Conservation (phyloP, 2,113 vertebrate genomes). For the Baryphthengus martii region DNA sequence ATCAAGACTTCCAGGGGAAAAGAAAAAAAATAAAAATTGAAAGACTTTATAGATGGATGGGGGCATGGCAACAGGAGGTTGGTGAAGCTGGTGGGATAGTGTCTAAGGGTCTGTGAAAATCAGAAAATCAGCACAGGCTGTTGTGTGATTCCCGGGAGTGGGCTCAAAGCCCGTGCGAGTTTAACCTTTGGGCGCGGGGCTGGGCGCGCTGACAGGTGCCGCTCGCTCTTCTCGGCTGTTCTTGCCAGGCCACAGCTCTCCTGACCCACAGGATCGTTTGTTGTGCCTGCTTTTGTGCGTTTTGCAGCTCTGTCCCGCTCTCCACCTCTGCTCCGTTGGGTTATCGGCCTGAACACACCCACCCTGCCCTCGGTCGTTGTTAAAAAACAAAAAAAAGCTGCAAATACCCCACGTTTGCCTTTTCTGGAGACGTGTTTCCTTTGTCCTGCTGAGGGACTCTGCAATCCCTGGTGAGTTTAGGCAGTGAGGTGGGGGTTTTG, state of each 20-base stretch:
- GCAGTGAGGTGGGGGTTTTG: neutral
- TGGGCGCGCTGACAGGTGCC: neutral
- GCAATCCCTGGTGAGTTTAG: neutral
- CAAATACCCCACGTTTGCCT: neutral
- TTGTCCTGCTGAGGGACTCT: neutral
- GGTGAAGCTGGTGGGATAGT: neutral
- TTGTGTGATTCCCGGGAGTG: neutral
- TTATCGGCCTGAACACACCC: rapidly evolving
- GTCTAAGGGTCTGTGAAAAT: neutral
- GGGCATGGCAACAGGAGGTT: rapidly evolving
- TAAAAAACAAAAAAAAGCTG: too few species aligned
- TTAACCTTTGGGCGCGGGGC: neutral
- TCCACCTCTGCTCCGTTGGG: neutral
- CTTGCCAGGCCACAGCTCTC: neutral
- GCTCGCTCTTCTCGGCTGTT: neutral
- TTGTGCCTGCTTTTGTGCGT: neutral
- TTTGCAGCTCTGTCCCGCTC: neutral
- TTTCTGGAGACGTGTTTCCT: neutral
- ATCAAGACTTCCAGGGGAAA: too few species aligned
- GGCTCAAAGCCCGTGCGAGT: neutral
- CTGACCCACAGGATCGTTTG: rapidly evolving
- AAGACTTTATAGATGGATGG: too few species aligned
- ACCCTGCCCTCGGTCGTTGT: neutral
- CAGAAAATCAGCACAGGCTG: neutral
- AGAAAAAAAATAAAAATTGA: too few species aligned